phyloP scores from a whole-genome alignment of 2,888 invertebrate species.

The Parelbella ahira region DNA sequence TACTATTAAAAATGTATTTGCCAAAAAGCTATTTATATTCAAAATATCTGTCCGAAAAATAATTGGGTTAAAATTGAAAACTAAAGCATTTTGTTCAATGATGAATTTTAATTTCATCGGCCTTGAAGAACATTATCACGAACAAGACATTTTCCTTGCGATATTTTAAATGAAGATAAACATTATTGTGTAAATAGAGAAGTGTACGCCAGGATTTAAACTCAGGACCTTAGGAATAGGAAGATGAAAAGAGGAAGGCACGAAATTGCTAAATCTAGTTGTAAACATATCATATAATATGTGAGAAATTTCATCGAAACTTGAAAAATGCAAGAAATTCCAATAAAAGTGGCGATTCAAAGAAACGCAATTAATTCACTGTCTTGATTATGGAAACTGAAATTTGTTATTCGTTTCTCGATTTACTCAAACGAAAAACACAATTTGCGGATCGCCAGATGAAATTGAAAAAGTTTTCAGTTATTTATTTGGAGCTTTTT shows the following conservation, averaged over 20 bases:
- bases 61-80: constrained; percentile 5
- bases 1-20: constrained; percentile 14
- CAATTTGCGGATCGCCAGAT: constrained; percentile 72
- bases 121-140: too few species aligned
- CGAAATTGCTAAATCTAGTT: too few species aligned
- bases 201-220: too few species aligned
- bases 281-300: too few species aligned
- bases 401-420: constrained; percentile 73
- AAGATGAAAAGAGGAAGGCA: too few species aligned
- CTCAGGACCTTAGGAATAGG: too few species aligned
- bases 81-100: constrained; percentile 21
- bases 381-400: constrained; percentile 58
- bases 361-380: constrained; percentile 58
- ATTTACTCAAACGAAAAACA: constrained; percentile 76
- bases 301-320: constrained; percentile 27
- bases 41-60: constrained; percentile 15
- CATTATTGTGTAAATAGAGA: too few species aligned
- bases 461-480: constrained; percentile 78
- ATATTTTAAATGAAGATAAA: too few species aligned
- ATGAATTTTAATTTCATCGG: too few species aligned
- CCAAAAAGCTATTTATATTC: constrained; percentile 18
- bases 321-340: constrained; percentile 29
- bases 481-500: constrained; percentile 72
- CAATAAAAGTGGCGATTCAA: too few species aligned
- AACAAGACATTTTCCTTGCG: too few species aligned